A percentile compares a stretch with the other conserved stretches of the same genome.
phyloP scores from a whole-genome alignment of 2,797 vertebrate genomes.

The Philypnodon macrostomus region DNA sequence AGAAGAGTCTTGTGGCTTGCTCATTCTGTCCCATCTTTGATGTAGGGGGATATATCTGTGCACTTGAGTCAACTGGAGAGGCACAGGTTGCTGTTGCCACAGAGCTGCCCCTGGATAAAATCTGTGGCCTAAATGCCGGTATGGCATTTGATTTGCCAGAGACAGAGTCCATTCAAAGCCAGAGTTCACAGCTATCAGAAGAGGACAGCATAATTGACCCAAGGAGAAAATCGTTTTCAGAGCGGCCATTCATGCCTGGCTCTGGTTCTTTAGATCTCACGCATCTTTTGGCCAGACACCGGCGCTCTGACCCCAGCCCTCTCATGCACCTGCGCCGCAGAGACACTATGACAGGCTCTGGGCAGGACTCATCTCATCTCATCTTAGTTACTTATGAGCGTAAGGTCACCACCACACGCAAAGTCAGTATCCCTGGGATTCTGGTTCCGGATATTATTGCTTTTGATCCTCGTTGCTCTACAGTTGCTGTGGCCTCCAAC shows the following conservation, averaged over 20 bases:
- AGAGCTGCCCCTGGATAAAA: slow-evolving; percentile 88
- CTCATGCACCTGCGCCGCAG: slow-evolving; percentile 82
- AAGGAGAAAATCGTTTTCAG: slow-evolving; percentile 71
- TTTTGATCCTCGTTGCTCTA: slow-evolving; percentile 81
- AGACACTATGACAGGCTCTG: slow-evolving; percentile 82
- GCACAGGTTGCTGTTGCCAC: slow-evolving; percentile 86
- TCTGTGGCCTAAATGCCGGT: slow-evolving; percentile 85
- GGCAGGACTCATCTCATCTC: slow-evolving; percentile 90
- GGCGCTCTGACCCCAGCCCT: slow-evolving; percentile 80
- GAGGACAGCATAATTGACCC: slow-evolving; percentile 63
- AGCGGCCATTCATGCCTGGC: slow-evolving; percentile 67
- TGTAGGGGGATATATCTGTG: slow-evolving; percentile 84
- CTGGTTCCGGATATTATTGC: slow-evolving; percentile 91
- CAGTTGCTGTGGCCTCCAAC: slow-evolving; percentile 89
- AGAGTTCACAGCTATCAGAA: slow-evolving; percentile 59
- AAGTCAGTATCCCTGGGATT: slow-evolving; percentile 89
- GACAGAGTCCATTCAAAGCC: slow-evolving; percentile 43
- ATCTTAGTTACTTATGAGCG: slow-evolving; percentile 89
- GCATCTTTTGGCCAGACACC: slow-evolving; percentile 80
- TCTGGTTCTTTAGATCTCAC: slow-evolving; percentile 85
- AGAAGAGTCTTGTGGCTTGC: slow-evolving; percentile 83
- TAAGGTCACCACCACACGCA: slow-evolving; percentile 85
- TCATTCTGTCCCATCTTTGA: slow-evolving; percentile 87
- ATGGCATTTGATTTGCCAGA: slow-evolving; percentile 77
- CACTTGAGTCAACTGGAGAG: slow-evolving; percentile 79